Base-by-base conservation (phyloP, 2,888 invertebrate species). In the Eupithecia tripunctaria region DNA sequence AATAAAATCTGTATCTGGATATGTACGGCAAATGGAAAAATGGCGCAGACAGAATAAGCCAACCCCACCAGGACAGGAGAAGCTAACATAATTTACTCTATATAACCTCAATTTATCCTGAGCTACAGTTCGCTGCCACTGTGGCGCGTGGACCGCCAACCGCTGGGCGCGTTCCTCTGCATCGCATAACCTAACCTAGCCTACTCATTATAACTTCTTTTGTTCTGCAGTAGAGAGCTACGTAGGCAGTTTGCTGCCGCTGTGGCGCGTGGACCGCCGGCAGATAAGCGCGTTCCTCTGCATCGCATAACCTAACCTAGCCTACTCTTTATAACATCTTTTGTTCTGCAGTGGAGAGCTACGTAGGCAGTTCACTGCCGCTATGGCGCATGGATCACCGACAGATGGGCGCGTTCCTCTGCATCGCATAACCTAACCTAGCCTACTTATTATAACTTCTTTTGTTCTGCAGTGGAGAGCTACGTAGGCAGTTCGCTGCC, bases 381-480 rank as follows among this genome's bases (percentile, higher is more conserved):
- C 78, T 98, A 83, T 95, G 97, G 94, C 96, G 97, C 76, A 96
- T 98, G 83, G 97, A 98, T 86, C 95, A 98, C 68, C 96, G 97
- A 83, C 98, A 98, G 95, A 98, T 98, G 97, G 98, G 98, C 51
- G 97, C 97, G 43, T 98, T 98, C 90, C 96, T 98, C 82, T 98
- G 98, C 94, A 98, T 98, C 84, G 98, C 98, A 51, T 51, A 56
- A 56, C 25, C 2, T 56, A 25, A 43, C 43, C 43, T n/a, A 43
- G 7, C 18, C 56, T 43, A n/a, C 36, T 36, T 2, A 1, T 43
- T 1, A n/a, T 47, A n/a, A 2, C n/a, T 21, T 32, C 2, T 14
- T 29, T 65, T 51, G 18, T 75, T 79, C 77, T 62, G n/a, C 91
- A 96, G 96, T 96, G 82, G 97, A 97, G 83, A 96, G 96, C 73